Conservation (phyloP, 1,140 invertebrate genomes). For the Ptiloglossa arizonensis region DNA sequence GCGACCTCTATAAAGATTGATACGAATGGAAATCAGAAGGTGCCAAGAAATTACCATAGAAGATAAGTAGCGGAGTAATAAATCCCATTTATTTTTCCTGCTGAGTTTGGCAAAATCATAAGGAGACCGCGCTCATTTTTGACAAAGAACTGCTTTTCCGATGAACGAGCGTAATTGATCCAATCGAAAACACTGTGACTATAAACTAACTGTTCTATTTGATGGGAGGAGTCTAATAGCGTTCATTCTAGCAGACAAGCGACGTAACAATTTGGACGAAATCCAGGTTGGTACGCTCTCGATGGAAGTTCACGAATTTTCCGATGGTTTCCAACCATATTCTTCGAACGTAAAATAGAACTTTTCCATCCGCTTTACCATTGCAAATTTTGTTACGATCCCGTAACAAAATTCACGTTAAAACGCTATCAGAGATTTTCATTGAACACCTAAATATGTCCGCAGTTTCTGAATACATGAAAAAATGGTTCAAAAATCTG, state of each 20-base stretch:
- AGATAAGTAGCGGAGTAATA: neutral
- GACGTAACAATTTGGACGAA: neutral
- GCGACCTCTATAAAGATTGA: neutral
- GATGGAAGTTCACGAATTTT: neutral
- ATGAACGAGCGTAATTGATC: neutral
- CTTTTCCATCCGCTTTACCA: too few species aligned
- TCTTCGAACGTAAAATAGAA: neutral
- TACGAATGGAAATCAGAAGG: slow-evolving; percentile 7
- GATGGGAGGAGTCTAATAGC: neutral
- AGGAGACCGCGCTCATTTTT: neutral
- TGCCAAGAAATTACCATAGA: neutral
- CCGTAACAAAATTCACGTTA: too few species aligned
- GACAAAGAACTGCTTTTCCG: neutral
- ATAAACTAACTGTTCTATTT: neutral
- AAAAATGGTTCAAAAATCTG: too few species aligned
- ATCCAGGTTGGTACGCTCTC: neutral
- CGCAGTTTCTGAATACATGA: too few species aligned
- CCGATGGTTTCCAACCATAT: too few species aligned
- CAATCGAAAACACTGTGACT: neutral
- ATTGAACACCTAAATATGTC: too few species aligned
- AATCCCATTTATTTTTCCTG: neutral
- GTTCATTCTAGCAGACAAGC: neutral
- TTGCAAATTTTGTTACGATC: too few species aligned
- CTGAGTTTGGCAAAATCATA: neutral
- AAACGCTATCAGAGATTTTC: too few species aligned